These are phyloP conservation scores for Cranoglanis bouderius DNA, from an alignment of 2,113 vertebrate genomes.

Conservation along the genomic window DNA sequence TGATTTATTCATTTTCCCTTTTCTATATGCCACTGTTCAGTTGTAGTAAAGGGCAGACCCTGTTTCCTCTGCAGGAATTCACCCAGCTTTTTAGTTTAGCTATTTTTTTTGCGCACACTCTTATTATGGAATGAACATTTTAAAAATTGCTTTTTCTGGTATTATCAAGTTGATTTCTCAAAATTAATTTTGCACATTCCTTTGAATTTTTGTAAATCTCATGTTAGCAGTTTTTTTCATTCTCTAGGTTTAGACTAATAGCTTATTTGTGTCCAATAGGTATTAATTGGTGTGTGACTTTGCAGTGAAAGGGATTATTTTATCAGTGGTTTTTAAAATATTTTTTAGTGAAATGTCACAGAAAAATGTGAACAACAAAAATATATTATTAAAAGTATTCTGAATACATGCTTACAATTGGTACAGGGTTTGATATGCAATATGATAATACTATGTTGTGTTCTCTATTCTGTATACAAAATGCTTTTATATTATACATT, in stretches of 20 bases:
- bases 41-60: neutral
- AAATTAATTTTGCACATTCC: neutral
- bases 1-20: slow-evolving; percentile 17
- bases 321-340: neutral
- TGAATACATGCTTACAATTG: neutral
- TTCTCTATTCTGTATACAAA: neutral
- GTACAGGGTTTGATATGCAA: neutral
- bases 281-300: neutral
- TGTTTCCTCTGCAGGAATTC: neutral
- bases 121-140: neutral
- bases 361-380: neutral
- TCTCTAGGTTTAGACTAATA: neutral
- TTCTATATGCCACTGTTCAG: neutral
- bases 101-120: neutral
- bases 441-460: neutral
- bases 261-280: neutral
- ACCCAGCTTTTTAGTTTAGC: neutral
- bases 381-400: neutral
- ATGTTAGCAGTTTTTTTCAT: neutral
- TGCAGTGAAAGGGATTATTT: neutral
- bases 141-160: neutral
- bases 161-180: neutral
- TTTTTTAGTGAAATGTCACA: neutral
- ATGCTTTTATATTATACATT: neutral
- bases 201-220: neutral